Base-by-base conservation (phyloP, 2,888 invertebrate species). In the Eilema griseolum region DNA sequence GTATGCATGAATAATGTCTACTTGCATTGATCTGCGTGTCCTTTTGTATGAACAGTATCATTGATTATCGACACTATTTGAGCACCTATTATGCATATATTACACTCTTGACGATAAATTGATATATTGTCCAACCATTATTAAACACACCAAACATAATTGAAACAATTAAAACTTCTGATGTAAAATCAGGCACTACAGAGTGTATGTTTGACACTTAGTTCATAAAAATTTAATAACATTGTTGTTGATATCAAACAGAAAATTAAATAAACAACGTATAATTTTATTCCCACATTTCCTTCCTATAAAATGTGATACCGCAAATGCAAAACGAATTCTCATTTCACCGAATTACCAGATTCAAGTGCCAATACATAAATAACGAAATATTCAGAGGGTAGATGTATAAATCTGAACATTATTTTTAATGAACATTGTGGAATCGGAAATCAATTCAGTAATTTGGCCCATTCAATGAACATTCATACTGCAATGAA, bases 401-500 rank as follows among this genome's bases (percentile, higher is more conserved):
- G 28, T 68, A 62, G 37, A 69, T 57, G 62, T 61, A 77, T 79
- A 81, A 80, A 80, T 74, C 80, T 63, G 14, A 12, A 67, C n/a
- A 73, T 79, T 81, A 77, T 74, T 80, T 80, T 80, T 80, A 81
- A 80, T 76, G 77, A 79, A 73, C 74, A 64, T 69, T 71, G 60
- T 28, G 80, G 62, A 65, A 56, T 23, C 56, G 7, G 33, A 61
- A 71, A 76, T 79, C 71, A 73, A 67, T 80, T 59, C 69, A 70
- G 77, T 81, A 74, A 26, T 59, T 65, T 74, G 66, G 69, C 57
- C 57, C 46, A 63, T 60, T 31, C 23, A 24, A 52, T 67, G 20
- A 46, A n/a, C n/a, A n/a, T 67, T 67, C 23, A 67, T 52, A 52
- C 31, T 62, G 57, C 59, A 63, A 23, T 52, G 67, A 28, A 63